Evolutionary conservation across 2,797 vertebrate species (phyloP).

Genomic region (Anabacerthia variegaticeps): DNA sequence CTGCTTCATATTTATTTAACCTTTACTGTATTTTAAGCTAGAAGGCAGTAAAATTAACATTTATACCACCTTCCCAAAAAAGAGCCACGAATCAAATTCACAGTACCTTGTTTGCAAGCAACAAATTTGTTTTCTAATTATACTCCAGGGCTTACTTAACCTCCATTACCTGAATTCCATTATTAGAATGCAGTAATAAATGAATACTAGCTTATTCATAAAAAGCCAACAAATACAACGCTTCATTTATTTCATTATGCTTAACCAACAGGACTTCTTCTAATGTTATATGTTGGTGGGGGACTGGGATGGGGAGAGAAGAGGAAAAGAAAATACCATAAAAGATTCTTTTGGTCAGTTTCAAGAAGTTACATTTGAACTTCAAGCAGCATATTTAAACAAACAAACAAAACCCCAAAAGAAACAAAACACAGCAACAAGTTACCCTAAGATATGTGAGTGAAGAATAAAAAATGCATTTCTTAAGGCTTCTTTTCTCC

Average conservation of each 20-base stretch:
- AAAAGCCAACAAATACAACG: slow-evolving; percentile 71
- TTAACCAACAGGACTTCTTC: slow-evolving; percentile 48
- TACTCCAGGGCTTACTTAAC: slow-evolving; percentile 74
- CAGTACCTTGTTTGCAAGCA: slow-evolving; percentile 68
- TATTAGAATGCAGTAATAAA: slow-evolving; percentile 68
- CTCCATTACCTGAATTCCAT: slow-evolving; percentile 70
- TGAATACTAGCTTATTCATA: slow-evolving; percentile 74
- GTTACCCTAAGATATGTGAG: not conserved
- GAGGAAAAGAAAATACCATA: not conserved
- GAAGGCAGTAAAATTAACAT: slow-evolving; percentile 72
- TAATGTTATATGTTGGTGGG: not conserved
- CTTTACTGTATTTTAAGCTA: slow-evolving; percentile 75
- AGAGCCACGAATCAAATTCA: slow-evolving; percentile 58
- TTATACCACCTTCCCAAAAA: slow-evolving; percentile 68
- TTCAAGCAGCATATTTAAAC: not conserved
- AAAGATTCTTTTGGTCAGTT: not conserved
- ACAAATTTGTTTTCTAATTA: slow-evolving; percentile 75
- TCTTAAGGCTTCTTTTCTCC: not conserved
- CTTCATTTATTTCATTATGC: slow-evolving; percentile 66
- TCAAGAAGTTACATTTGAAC: not conserved
- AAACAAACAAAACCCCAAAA: not conserved
- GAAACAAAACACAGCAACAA: not conserved
- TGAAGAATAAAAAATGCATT: not conserved
- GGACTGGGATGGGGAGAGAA: not conserved
- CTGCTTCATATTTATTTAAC: slow-evolving; percentile 76